phyloP scores from a whole-genome alignment of 1,140 invertebrate species.

The Drosophila bipectinata region DNA sequence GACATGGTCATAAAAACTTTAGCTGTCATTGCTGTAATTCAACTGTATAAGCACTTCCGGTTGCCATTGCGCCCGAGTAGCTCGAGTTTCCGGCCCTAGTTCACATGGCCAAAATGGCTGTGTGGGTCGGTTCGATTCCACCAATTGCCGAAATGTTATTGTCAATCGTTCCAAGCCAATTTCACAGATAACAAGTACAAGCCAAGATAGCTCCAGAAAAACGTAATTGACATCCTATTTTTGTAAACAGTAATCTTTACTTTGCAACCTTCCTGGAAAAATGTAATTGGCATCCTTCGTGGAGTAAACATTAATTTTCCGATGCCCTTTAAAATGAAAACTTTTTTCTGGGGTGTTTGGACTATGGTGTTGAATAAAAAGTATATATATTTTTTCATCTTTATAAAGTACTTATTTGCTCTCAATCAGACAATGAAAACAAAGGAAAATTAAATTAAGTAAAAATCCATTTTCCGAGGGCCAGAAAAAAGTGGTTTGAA shows the following conservation, averaged over 20 bases:
- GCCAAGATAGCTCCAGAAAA: not conserved
- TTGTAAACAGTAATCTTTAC: not conserved
- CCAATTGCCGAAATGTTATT: constrained; percentile 7
- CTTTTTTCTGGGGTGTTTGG: not conserved
- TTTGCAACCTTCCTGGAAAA: not conserved
- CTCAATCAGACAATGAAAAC: not conserved
- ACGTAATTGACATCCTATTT: not conserved
- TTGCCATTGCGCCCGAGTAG: constrained; percentile 49
- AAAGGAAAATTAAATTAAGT: not conserved
- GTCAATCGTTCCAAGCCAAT: constrained; percentile 3
- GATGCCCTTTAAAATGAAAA: not conserved
- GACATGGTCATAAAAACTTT: constrained; percentile 66
- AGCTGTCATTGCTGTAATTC: constrained; percentile 55
- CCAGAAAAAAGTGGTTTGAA: not conserved
- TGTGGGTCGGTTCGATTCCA: not conserved
- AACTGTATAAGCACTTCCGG: constrained; percentile 74
- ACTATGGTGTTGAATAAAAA: not conserved
- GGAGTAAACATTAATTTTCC: not conserved
- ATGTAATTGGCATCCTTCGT: not conserved
- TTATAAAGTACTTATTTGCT: not conserved
- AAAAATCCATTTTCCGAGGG: not conserved
- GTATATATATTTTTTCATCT: not conserved
- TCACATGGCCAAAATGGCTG: constrained; percentile 12
- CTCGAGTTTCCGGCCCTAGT: constrained; percentile 36
- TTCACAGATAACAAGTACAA: constrained; percentile 1